A percentile compares a stretch with the other conserved stretches of the same genome.
Conservation (phyloP, 2,797 vertebrate species). For the Craterocephalus amniculus region DNA sequence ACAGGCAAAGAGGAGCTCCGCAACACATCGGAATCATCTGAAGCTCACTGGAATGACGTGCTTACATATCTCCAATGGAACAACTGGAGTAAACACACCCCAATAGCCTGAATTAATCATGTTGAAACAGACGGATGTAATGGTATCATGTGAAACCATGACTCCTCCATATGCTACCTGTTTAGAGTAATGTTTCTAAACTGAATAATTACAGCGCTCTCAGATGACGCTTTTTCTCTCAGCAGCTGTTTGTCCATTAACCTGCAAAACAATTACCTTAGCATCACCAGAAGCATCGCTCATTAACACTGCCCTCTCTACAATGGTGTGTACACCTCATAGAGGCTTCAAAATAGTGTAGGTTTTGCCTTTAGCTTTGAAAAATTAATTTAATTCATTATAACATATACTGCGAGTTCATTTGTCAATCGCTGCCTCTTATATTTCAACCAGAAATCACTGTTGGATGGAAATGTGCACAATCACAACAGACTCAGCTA, state of each 20-base stretch:
- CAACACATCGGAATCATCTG: slow-evolving; percentile 8
- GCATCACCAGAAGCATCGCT: slow-evolving; percentile 41
- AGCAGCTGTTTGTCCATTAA: slow-evolving; percentile 76
- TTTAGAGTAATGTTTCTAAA: slow-evolving; percentile 69
- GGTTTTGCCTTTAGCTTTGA: slow-evolving; percentile 1
- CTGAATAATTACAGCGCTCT: slow-evolving; percentile 73
- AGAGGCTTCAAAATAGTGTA: not conserved
- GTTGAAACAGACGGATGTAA: slow-evolving; percentile 77
- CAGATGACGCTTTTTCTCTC: slow-evolving; percentile 57
- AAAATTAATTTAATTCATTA: not conserved
- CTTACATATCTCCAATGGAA: slow-evolving; percentile 36
- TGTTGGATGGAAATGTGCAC: not conserved
- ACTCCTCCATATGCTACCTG: slow-evolving; percentile 81
- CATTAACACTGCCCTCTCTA: slow-evolving; percentile 33
- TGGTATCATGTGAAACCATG: slow-evolving; percentile 68
- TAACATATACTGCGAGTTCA: not conserved
- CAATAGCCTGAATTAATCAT: slow-evolving; percentile 75
- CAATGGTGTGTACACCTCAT: not conserved
- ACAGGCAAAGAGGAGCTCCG: slow-evolving; percentile 16
- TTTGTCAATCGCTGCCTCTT: not conserved
- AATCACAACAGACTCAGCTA: not conserved
- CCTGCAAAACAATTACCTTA: slow-evolving; percentile 53
- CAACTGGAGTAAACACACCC: slow-evolving; percentile 59
- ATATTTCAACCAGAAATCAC: not conserved
- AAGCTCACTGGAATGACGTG: slow-evolving; percentile 30